Evolutionary conservation across 2,797 vertebrate genomes (phyloP), one percentile per base, ranked within the genome.

Genomic region (Nasua narica): DNA sequence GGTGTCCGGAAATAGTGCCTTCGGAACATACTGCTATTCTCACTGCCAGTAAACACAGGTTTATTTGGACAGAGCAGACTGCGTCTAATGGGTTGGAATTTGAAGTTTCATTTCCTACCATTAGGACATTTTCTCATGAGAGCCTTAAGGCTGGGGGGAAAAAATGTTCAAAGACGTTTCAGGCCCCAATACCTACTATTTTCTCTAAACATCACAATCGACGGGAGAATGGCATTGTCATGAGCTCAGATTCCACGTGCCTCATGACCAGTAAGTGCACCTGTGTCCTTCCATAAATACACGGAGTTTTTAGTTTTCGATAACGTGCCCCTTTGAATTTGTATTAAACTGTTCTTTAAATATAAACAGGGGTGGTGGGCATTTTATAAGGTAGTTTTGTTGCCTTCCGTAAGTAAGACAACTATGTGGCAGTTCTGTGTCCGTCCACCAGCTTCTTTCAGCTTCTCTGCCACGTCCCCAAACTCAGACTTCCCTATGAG

Each of bases 1-100:
- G 91, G 70, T 67, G 77, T 89, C 83, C 67, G 85, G 85, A 94
- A 90, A 96, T 16, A 76, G 52, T 78, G 70, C 69, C 86, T 87
- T 40, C 8, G 0, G 52, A 70, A 82, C 84, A 78, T 67, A 67
- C 4, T 74, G 86, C 70, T 46, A 50, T 52, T 1, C 3, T 43
- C 7, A 9, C 90, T 87, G 92, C 91, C 88, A 65, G 79, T 78
- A 84, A 90, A 84, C 1, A 76, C 56, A 58, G 81, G 79, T 92
- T 82, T 90, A 37, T 37, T 29, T 87, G 85, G 76, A 76, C 25
- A 25, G 29, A 86, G 56, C 46, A 76, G 43, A 35, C 81, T 82
- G 87, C 43, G 37, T 5, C 74, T 18, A 52, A 52, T 91, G 16
- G 79, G 77, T 6, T 50, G 40, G 35, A 54, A 70, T 86, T 92